Evolutionary conservation across 1,140 invertebrate genomes (phyloP).

Genomic region (Drosophila rufa): DNA sequence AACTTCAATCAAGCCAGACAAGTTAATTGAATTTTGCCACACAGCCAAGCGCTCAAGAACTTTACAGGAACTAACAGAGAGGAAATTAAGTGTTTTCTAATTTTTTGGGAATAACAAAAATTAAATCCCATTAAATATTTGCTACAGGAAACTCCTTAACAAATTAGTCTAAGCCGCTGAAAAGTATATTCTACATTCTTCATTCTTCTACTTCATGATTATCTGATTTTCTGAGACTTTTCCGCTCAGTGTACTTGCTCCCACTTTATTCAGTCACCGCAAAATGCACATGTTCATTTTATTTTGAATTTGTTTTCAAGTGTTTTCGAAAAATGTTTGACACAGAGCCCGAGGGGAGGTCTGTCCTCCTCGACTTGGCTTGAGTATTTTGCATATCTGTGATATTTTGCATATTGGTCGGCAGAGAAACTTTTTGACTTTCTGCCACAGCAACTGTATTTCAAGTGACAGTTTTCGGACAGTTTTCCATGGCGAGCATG

Average conservation of each 20-base stretch:
- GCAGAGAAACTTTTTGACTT: conserved; percentile 66
- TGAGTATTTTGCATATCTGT: conserved; percentile 54
- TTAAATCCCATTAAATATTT: neutral
- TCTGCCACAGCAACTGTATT: conserved; percentile 34
- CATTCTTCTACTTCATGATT: neutral
- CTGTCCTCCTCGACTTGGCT: conserved; percentile 29
- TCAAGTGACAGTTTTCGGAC: conserved; percentile 66
- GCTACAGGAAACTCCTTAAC: too few species aligned
- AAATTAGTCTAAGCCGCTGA: neutral
- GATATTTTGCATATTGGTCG: conserved; percentile 55
- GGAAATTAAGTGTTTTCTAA: neutral
- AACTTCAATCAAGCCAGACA: conserved; percentile 57
- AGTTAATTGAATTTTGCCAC: conserved; percentile 68
- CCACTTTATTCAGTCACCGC: conserved; percentile 6
- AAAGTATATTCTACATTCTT: too few species aligned
- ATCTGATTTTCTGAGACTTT: neutral
- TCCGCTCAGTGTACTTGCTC: neutral
- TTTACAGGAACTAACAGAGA: conserved; percentile 26
- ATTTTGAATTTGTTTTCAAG: conserved; percentile 50
- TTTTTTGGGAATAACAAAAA: neutral
- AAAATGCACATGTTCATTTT: conserved; percentile 45
- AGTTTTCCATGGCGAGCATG: conserved; percentile 62
- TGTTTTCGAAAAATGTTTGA: conserved; percentile 51
- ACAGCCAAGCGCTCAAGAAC: conserved; percentile 30
- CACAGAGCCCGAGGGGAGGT: conserved; percentile 1